These are phyloP conservation scores for Tragelaphus strepsiceros DNA, from an alignment of 2,113 vertebrate species.

Conservation along the genomic window DNA sequence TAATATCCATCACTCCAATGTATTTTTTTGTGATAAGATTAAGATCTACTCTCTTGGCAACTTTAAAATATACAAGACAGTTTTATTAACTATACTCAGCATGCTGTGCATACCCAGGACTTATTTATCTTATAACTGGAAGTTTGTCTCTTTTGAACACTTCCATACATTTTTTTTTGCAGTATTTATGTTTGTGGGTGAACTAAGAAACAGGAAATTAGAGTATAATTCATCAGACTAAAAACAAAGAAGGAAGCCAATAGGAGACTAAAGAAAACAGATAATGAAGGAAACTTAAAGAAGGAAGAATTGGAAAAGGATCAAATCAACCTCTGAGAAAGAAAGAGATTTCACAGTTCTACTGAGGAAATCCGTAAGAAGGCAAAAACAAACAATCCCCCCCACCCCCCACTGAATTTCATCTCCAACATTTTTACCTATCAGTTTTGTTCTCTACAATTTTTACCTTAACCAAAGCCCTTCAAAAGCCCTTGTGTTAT, in stretches of 20 bases:
- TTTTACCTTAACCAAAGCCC: neutral
- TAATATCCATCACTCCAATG: neutral
- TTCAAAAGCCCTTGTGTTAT: neutral
- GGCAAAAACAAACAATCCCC: neutral
- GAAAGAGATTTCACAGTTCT: neutral
- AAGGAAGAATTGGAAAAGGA: neutral
- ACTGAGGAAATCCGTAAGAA: neutral
- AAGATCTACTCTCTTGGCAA: neutral
- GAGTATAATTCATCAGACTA: neutral
- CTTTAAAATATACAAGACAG: neutral
- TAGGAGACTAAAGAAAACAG: neutral
- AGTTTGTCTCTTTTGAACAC: neutral
- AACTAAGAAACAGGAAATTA: neutral
- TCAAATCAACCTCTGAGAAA: neutral
- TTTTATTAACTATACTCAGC: neutral
- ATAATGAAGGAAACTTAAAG: neutral
- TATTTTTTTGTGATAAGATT: neutral
- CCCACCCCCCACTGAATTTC: rapidly evolving
- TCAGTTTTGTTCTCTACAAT: neutral
- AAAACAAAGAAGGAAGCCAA: neutral
- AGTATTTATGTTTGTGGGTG: neutral
- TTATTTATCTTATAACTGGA: neutral
- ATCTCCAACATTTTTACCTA: neutral
- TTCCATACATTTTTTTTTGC: neutral
- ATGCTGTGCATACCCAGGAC: neutral